These are phyloP conservation scores for Rhinoraja longicauda DNA, from an alignment of 2,797 vertebrate genomes.

Conservation along the genomic window DNA sequence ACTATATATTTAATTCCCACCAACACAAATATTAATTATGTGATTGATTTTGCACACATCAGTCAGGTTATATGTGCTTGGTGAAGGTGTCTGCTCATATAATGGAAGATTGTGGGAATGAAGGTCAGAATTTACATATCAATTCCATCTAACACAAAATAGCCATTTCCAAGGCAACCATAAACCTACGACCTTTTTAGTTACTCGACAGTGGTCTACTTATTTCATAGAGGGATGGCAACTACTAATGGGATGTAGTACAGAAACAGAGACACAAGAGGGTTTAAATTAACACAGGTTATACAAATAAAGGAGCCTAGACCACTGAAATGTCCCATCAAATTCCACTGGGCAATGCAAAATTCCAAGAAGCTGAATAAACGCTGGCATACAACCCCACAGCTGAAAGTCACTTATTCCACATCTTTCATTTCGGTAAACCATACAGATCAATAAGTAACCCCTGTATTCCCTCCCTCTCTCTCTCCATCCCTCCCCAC, in stretches of 20 bases:
- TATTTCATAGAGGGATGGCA: slow-evolving; percentile 2
- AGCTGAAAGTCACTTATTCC: neutral
- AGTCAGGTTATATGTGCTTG: neutral
- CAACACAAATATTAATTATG: neutral
- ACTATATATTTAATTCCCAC: neutral
- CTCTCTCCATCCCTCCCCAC: too few species aligned
- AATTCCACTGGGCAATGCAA: neutral
- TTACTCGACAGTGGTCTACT: neutral
- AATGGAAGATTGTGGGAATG: slow-evolving; percentile 17
- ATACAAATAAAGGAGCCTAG: neutral
- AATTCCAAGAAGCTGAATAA: neutral
- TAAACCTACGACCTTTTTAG: slow-evolving; percentile 31
- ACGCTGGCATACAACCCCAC: neutral
- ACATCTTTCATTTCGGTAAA: neutral
- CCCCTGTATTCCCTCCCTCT: too few species aligned
- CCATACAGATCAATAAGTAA: too few species aligned
- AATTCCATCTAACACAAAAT: slow-evolving; percentile 37
- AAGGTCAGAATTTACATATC: slow-evolving; percentile 38
- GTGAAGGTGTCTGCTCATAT: slow-evolving; percentile 8
- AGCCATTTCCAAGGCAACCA: slow-evolving; percentile 33
- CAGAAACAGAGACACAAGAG: neutral
- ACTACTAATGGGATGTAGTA: slow-evolving; percentile 9
- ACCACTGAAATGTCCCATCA: neutral
- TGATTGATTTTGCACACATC: slow-evolving; percentile 9
- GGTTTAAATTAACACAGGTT: neutral